Base-by-base conservation (phyloP, 2,888 invertebrate species). In the Protodeltote pygarga region DNA sequence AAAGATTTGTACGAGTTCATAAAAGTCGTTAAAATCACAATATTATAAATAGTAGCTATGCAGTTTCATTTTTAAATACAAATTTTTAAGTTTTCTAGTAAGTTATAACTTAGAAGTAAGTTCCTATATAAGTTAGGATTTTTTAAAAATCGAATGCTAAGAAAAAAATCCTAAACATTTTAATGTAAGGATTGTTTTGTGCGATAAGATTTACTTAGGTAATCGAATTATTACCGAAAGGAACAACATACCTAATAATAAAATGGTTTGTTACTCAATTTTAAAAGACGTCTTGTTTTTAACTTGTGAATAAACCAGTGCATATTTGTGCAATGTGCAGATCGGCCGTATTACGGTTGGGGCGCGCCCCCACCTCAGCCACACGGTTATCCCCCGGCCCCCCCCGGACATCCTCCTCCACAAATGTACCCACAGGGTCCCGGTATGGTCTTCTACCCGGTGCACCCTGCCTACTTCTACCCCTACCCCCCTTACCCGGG, bases 381-480 rank as follows among this genome's bases (percentile, higher is more conserved):
- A 3, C 63, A 62, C 35, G 51, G 60, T 31, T 74, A 74, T 23
- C 68, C 74, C 24, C 58, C 76, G 77, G 69, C 32, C 75, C 24
- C 77, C 61, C 23, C 75, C 62, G 62, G 66, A 34, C 58, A 61
- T 63, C 77, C 10, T 16, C 81, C 68, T 31, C 71, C 51, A 47
- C 78, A 70, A 38, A 59, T 59, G 59, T 73, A 73, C 32, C 65
- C 73, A 24, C 53, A 65, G 72, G 20, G 77, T 68, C 17, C 84
- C 79, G 28, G 79, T 54, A 77, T 88, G 10, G 65, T 85, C 13
- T 87, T 69, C 76, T 89, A 89, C 64, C 91, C 91, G 14, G 79
- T 89, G 42, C 87, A 90, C 60, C 89, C 91, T 23, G 85, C 87
- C 13, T 90, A 88, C 64, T 87, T 89, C 77, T 92, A 90, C 64